These are phyloP conservation scores for Spea hammondii DNA, from an alignment of 2,797 vertebrate genomes.

Conservation along the genomic window DNA sequence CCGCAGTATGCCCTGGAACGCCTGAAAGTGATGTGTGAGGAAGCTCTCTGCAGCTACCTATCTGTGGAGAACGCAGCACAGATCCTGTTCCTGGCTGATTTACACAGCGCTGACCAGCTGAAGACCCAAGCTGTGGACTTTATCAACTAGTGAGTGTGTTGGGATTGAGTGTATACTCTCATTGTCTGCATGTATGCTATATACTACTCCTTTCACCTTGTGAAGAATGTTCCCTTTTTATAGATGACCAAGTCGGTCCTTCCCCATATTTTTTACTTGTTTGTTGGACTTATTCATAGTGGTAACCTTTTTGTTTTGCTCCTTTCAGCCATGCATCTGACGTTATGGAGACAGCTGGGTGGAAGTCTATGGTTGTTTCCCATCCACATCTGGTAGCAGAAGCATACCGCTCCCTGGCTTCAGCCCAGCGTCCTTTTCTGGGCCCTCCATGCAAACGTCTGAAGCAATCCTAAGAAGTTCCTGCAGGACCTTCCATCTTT, in stretches of 20 bases:
- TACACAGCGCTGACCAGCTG: conserved; percentile 95
- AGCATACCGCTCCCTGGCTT: conserved; percentile 93
- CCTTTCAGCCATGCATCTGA: conserved; percentile 87
- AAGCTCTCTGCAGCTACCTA: conserved; percentile 92
- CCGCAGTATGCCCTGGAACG: conserved; percentile 89
- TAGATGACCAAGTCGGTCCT: background rate
- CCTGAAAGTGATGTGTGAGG: conserved; percentile 99
- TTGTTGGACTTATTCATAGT: no score
- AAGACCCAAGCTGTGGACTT: conserved; percentile 98
- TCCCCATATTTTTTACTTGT: no score
- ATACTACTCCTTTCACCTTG: no score
- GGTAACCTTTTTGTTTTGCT: conserved; percentile 27
- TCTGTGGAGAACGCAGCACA: conserved; percentile 95
- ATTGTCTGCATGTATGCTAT: no score
- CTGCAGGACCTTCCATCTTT: conserved; percentile 8
- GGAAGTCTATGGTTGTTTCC: conserved; percentile 97
- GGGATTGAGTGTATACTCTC: background rate
- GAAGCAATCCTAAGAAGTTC: conserved; percentile 91
- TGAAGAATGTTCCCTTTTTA: no score
- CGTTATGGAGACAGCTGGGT: conserved; percentile 96
- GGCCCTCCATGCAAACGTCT: conserved; percentile 95
- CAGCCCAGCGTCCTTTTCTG: conserved; percentile 94
- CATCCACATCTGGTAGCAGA: conserved; percentile 96
- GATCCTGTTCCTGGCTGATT: conserved; percentile 95
- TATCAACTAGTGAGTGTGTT: conserved; percentile 92